These are phyloP conservation scores for Oryzias sinensis DNA, from an alignment of 2,797 vertebrate species.

Conservation along the genomic window DNA sequence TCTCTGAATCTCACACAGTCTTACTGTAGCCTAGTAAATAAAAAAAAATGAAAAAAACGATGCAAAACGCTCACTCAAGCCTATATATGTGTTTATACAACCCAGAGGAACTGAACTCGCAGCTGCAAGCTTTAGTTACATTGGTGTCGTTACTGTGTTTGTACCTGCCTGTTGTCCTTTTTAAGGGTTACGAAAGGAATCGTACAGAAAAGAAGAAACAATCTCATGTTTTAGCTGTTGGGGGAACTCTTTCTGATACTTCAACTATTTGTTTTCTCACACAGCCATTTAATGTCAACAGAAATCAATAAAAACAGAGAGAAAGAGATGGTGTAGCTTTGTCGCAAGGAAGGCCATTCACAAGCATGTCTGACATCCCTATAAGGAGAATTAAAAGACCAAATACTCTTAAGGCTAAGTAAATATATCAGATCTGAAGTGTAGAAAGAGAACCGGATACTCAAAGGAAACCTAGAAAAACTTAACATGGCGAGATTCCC, in stretches of 20 bases:
- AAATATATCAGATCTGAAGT: constrained; percentile 32
- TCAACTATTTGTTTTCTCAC: constrained; percentile 1
- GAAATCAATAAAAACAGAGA: background rate
- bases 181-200: constrained; percentile 52
- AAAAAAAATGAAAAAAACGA: constrained; percentile 49
- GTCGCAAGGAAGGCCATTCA: constrained; percentile 31
- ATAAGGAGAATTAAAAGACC: constrained; percentile 38
- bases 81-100: constrained; percentile 54
- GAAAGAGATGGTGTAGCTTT: constrained; percentile 38
- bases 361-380: constrained; percentile 39
- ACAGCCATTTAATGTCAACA: too few relatives aligned
- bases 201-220: background rate
- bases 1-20: constrained; percentile 71
- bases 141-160: constrained; percentile 49
- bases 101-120: constrained; percentile 40
- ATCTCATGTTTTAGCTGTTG: constrained; percentile 6
- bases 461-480: constrained; percentile 9
- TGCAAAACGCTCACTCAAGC: constrained; percentile 75
- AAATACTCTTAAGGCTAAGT: constrained; percentile 40
- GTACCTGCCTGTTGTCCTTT: constrained; percentile 40
- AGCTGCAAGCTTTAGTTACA: constrained; percentile 23
- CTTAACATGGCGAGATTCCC: constrained; percentile 14
- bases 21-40: constrained; percentile 72
- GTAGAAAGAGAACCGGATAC: constrained; percentile 33
- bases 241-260: constrained; percentile 20